Conservation (phyloP, 2,888 invertebrate genomes). For the Tetramorium bicarinatum region DNA sequence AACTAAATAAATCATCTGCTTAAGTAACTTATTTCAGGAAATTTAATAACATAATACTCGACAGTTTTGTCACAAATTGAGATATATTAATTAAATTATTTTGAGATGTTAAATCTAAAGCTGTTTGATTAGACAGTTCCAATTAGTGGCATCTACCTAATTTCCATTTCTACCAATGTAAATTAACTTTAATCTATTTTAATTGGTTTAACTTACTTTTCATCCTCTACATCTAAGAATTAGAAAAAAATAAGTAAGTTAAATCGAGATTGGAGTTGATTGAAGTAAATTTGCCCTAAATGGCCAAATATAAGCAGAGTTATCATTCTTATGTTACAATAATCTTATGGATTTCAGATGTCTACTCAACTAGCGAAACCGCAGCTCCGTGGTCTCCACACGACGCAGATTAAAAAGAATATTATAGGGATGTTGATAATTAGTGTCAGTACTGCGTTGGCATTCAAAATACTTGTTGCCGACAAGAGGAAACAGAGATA, state of each 20-base stretch:
- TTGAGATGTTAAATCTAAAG: not conserved
- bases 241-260: not conserved
- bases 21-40: not conserved
- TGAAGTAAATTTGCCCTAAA: not conserved
- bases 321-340: not conserved
- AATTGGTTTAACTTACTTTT: too few species aligned
- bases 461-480: slow-evolving; percentile 87
- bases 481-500: slow-evolving; percentile 89
- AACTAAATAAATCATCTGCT: not conserved
- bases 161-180: not conserved
- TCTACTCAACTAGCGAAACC: slow-evolving; percentile 87
- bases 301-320: not conserved
- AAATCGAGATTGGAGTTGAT: too few species aligned
- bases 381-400: slow-evolving; percentile 90
- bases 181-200: not conserved
- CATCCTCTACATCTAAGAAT: not conserved
- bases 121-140: not conserved
- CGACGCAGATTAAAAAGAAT: slow-evolving; percentile 88
- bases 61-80: not conserved
- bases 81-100: not conserved
- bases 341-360: slow-evolving; percentile 65
- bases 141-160: not conserved
- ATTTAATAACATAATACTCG: not conserved
- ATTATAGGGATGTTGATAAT: slow-evolving; percentile 87
- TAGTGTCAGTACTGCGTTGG: slow-evolving; percentile 72